Evolutionary conservation across 2,113 vertebrate genomes (phyloP), one percentile per base, ranked within the genome.

Genomic region (Proteles cristata): DNA sequence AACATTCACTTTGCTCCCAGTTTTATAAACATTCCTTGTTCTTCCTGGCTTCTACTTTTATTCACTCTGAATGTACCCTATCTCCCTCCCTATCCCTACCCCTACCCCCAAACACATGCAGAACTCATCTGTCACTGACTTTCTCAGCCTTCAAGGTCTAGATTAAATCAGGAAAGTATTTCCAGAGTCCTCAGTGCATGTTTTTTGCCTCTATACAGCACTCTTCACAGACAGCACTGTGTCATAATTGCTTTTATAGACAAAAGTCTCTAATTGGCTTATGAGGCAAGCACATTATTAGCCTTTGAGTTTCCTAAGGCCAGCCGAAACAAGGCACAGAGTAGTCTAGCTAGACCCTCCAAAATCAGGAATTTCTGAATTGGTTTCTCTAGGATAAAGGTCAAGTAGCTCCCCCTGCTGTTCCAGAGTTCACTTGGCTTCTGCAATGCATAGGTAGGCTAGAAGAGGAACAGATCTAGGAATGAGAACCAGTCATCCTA

Each of bases 61-160:
- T 95, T 97, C 88, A 68, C 50, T 45, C 33, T 80, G 80, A 88
- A 53, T 68, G 58, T 74, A 74, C 43, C 88, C 33, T 74, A 73
- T 68, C 28, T 88, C 33, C 16, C 83, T 79, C 50, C n/a, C 55
- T 45, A 87, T 4, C 45, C 55, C 66, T 2, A 73, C 2, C 12
- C 16, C 31, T 12, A 31, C 23, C 33, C 63, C 58, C 5, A 76
- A 63, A 68, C 55, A 88, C 23, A 9, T 12, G 3, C 74, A 88
- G 39, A 74, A 45, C 39, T 68, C 45, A 93, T 21, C 31, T 69
- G 14, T 43, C 77, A 90, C 35, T 77, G 39, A 10, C 12, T 19
- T 90, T 93, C 50, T 90, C 61, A 90, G 39, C n/a, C 90, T 79
- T 97, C 85, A 61, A 83, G 63, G 35, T 73, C 35, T 81, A 88